Base-by-base conservation (phyloP, 2,888 invertebrate genomes). In the Netelia inedita region DNA sequence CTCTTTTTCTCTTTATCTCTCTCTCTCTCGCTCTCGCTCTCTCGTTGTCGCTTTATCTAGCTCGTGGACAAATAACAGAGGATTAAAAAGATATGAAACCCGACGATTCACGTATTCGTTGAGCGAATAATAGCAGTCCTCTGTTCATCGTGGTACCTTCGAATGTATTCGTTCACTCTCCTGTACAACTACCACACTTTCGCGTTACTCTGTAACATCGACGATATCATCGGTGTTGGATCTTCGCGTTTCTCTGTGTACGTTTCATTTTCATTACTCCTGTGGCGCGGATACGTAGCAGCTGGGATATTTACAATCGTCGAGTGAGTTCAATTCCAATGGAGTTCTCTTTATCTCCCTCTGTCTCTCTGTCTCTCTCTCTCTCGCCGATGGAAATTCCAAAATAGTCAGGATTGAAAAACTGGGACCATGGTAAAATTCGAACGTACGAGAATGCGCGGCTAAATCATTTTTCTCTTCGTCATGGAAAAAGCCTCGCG, bases 61-160 rank as follows among this genome's bases (percentile, higher is more conserved):
- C 74, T 65, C 71, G 50, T 43, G 14, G 50, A 50, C 74, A 79
- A 79, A 83, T 63, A 74, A 59, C 63, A 46, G 35, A 65, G 79
- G 83, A 83, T 83, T 83, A 71, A 83, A 79, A 79, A 83, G 83
- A 79, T 79, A 80, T 75, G 83, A 79, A 83, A 75, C 23, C 61
- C 75, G 35, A 65, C 59, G 75, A 75, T 83, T 55, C 23, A 9
- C 41, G 71, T 66, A 68, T 61, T 74, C 55, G 74, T 21, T 46
- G 57, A 71, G 79, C 61, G 79, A 73, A 69, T 69, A 74, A 74
- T 61, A 69, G 35, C 78, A 43, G 66, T 35, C 28, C n/a, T 61
- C n/a, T 61, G 66, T 79, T 72, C 55, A 28, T 53, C 46, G 55
- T 23, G 14, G 63, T 19, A 74, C 21, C 43, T 41, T 35, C 5